Evolutionary conservation across 2,888 invertebrate genomes (phyloP).

Genomic region (Oxycera nigricornis): DNA sequence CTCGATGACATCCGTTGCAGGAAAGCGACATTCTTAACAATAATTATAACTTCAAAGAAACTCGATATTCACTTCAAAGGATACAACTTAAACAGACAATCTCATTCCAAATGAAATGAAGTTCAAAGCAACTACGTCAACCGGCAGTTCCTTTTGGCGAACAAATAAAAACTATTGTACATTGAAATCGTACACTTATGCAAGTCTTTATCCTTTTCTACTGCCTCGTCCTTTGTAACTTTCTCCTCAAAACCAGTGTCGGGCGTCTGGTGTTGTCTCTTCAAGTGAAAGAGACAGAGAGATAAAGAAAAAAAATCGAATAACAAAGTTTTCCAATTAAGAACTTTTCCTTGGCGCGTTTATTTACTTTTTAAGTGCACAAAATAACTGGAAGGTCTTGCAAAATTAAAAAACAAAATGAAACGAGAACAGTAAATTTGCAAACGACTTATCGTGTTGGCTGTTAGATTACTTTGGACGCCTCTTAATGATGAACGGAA

Average conservation of each 20-base stretch:
- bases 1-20: too few relatives aligned
- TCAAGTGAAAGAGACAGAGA: too few relatives aligned
- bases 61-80: neutral
- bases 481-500: constrained; percentile 10
- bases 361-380: constrained; percentile 16
- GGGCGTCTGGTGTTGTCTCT: neutral
- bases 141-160: neutral
- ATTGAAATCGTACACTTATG: neutral
- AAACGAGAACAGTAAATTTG: constrained; percentile 37
- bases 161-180: neutral
- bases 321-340: constrained; percentile 13
- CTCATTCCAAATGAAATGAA: neutral
- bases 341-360: constrained; percentile 11
- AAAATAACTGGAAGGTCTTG: constrained; percentile 27
- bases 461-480: constrained; percentile 15
- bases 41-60: neutral
- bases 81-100: neutral
- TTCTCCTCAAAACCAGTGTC: neutral
- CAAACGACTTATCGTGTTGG: constrained; percentile 35
- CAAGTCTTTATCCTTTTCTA: neutral
- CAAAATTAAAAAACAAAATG: constrained; percentile 41
- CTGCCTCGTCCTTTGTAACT: neutral
- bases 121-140: neutral
- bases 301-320: neutral
- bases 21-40: too few relatives aligned